Percentiles rank a stretch among this genome's conserved stretches.
These are phyloP conservation scores for Pangasius krempfi DNA, from an alignment of 2,797 vertebrate species.

Conservation along the genomic window DNA sequence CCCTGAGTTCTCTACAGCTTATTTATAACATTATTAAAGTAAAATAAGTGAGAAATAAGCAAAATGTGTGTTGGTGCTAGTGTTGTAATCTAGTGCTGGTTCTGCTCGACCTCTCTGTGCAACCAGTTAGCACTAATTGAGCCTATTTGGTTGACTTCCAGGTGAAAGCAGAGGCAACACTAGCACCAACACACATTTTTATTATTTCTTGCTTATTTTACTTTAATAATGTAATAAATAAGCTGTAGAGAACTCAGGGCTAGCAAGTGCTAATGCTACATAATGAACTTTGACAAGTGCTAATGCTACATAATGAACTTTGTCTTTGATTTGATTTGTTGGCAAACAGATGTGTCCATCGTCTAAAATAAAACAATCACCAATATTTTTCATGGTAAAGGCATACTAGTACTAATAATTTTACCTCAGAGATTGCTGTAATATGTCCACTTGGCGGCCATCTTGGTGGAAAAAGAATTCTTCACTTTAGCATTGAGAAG, in stretches of 20 bases:
- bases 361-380: not conserved
- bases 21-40: not conserved
- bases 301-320: not conserved
- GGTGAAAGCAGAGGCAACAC: not conserved
- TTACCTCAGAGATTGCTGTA: not conserved
- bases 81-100: no score
- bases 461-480: not conserved
- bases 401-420: not conserved
- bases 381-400: not conserved
- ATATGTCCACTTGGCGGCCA: not conserved
- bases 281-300: not conserved
- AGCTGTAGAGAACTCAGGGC: not conserved
- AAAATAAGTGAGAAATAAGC: not conserved
- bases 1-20: not conserved
- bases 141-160: not conserved
- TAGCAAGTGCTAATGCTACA: not conserved
- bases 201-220: not conserved
- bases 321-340: not conserved
- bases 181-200: no score
- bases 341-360: not conserved
- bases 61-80: not conserved
- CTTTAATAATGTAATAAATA: not conserved
- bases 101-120: not conserved
- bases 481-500: not conserved
- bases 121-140: not conserved